Evolutionary conservation across 2,113 vertebrate genomes (phyloP), one percentile per base, ranked within the genome.

Genomic region (Chamaea fasciata): DNA sequence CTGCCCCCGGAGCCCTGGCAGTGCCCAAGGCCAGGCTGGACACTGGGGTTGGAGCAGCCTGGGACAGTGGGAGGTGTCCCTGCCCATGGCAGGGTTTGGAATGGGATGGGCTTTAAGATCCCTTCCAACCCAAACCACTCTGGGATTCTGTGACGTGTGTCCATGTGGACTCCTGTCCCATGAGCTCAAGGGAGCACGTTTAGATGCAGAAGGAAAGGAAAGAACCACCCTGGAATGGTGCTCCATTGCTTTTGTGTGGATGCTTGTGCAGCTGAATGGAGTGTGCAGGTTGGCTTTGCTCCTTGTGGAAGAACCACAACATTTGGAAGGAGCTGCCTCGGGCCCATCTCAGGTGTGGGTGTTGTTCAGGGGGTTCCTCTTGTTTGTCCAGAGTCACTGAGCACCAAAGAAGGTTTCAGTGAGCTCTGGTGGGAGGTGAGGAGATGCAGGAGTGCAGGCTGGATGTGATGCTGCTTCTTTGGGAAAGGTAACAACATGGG

Each of bases 61-160:
- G 70, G 78, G 70, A 4, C 1, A 4, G 30, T 62, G 79, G 35
- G 0, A 83, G 11, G 5, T 17, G 41, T 49, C 75, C 41, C 56
- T 87, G 56, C 35, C 35, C 47, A 16, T 62, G 63, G n/a, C 41
- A 31, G 16, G 13, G 46, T 0, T 3, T 30, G 62, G 24, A 1
- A 46, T 2, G 1, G 5, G 21, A 6, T 37, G 47, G 0, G 1
- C 1, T 62, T 62, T 27, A 13, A 62, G 21, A 7, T 69, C 17
- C 24, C 5, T 35, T 49, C 12, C 41, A 19, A 20, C 4, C 49
- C 56, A 35, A 28, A 37, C 21, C 21, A 27, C 6, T 15, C 9
- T 35, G 39, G 7, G 47, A 5, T 11, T 63, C 30, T 42, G 26
- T 83, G 71, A 11, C 18, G 11, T 3, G 1, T 22, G 37, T 70